Evolutionary conservation across 2,888 invertebrate species (phyloP).

Genomic region (Petrolisthes cinctipes): DNA sequence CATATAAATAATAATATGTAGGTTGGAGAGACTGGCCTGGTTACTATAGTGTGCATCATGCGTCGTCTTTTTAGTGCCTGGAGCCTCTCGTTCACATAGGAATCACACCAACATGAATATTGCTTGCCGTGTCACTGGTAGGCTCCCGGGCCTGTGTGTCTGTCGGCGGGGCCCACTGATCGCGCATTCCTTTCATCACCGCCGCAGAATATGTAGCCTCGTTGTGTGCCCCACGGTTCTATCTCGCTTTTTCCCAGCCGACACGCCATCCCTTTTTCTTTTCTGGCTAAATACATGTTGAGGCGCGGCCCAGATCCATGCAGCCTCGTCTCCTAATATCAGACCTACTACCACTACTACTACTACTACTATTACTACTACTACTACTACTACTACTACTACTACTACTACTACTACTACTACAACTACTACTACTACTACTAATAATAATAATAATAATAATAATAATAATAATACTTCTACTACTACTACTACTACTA

Average conservation of each 20-base stretch:
- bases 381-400: neutral
- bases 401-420: conserved; percentile 14
- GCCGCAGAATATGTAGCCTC: neutral
- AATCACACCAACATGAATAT: neutral
- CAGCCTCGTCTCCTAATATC: too few species aligned
- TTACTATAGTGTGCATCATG: too few species aligned
- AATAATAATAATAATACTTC: neutral
- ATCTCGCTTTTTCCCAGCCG: neutral
- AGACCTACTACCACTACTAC: too few species aligned
- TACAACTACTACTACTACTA: conserved; percentile 14
- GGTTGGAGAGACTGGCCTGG: too few species aligned
- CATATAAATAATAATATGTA: too few species aligned
- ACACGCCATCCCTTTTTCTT: neutral
- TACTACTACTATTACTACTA: too few species aligned
- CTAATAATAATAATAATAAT: neutral
- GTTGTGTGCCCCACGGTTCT: neutral
- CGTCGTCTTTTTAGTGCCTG: neutral
- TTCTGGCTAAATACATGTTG: neutral
- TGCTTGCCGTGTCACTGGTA: neutral
- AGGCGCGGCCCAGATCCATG: neutral
- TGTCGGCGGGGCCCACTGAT: neutral
- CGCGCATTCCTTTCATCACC: neutral
- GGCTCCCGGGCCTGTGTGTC: neutral
- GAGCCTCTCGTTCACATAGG: neutral
- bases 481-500: conserved; percentile 6